Base-by-base conservation (phyloP, 2,113 vertebrate genomes). In the Archilochus colubris region DNA sequence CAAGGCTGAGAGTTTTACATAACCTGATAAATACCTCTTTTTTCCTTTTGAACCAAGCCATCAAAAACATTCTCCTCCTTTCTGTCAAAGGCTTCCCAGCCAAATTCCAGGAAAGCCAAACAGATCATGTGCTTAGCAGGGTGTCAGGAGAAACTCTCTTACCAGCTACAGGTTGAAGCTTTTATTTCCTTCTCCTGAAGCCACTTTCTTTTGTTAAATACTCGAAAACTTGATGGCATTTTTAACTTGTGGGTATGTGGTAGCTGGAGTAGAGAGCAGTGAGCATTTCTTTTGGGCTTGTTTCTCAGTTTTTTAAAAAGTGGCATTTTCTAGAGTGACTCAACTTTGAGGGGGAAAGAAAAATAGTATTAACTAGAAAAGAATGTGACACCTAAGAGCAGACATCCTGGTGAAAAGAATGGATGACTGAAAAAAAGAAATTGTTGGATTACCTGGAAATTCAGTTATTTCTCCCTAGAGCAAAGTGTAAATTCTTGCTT, bases 21-120 rank as follows among this genome's bases (percentile, higher is more conserved):
- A 96, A 96, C 95, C 94, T 97, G 97, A 97, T 97, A 97, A 93
- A 97, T 96, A 92, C 75, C 88, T 94, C 53, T 95, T 98, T 98
- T 98, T 97, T 97, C 96, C 94, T 95, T 97, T 87, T 40, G 40
- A 94, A 97, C 95, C 66, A 95, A 96, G 96, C 97, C 96, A 96
- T 97, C 96, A 95, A 95, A 97, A 97, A 97, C 96, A 95, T 97
- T 97, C 96, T 92, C 87, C 88, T 30, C 94, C 94, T 92, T 95
- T 93, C 93, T 94, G 74, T 21, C 48, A 95, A 96, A 93, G 81
- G 19, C 92, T 91, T 95, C 93, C 81, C 82, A 84, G 94, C 97
- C 96, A 97, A 96, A 96, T 89, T 58, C 74, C 72, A 94, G 93
- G 66, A 66, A 89, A 82, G 94, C 96, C 96, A 97, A 95, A 73